Conservation (phyloP, 2,888 invertebrate species). For the Caenorhabditis sp. region DNA sequence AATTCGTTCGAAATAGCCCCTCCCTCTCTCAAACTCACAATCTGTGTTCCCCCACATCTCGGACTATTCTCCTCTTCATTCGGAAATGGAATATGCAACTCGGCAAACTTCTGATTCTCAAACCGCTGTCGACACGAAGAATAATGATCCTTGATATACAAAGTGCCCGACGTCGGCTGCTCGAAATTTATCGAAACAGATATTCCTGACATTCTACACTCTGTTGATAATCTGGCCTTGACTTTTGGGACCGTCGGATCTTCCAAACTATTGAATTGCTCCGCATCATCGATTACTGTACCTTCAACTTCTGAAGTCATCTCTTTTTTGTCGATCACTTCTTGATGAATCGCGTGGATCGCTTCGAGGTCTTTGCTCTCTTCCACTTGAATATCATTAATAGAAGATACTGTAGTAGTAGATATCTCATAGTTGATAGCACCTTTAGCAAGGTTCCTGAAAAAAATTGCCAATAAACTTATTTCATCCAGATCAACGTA, state of each 20-base stretch:
- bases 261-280: constrained; percentile 33
- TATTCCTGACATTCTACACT: constrained; percentile 67
- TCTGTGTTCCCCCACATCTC: constrained; percentile 62
- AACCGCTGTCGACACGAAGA: constrained; percentile 43
- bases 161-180: constrained; percentile 58
- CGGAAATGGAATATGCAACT: constrained; percentile 65
- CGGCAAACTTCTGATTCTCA: constrained; percentile 43
- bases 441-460: constrained; percentile 26
- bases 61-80: constrained; percentile 55
- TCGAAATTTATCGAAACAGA: constrained; percentile 57
- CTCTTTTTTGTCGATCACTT: constrained; percentile 10
- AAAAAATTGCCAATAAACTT: too few species aligned
- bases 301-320: constrained; percentile 28
- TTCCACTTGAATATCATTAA: background rate
- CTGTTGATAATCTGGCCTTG: constrained; percentile 60
- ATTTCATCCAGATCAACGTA: too few species aligned
- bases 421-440: constrained; percentile 31
- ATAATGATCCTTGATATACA: constrained; percentile 65
- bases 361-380: constrained; percentile 24
- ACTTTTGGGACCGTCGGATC: constrained; percentile 11
- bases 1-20: background rate
- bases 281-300: constrained; percentile 48
- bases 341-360: constrained; percentile 14
- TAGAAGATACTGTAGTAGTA: constrained; percentile 7
- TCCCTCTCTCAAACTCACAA: constrained; percentile 25